Evolutionary conservation across 2,797 vertebrate genomes (phyloP).

Genomic region (Rousettus madagascariensis): DNA sequence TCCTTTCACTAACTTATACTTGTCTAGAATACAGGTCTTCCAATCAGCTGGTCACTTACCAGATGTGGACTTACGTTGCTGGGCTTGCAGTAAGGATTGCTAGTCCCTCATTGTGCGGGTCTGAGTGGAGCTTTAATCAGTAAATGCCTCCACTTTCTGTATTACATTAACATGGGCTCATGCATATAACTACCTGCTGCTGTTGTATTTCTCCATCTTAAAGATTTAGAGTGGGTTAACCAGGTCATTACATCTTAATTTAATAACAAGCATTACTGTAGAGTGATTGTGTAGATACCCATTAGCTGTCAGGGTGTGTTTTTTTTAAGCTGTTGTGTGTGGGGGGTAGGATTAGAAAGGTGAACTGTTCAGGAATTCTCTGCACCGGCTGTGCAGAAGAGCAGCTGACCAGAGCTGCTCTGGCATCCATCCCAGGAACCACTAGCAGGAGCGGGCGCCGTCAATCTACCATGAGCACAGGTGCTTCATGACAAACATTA

Average conservation of each 20-base stretch:
- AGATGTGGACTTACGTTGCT: conserved; percentile 85
- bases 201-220: conserved; percentile 92
- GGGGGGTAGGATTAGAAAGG: conserved; percentile 74
- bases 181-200: conserved; percentile 94
- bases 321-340: conserved; percentile 72
- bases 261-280: conserved; percentile 98
- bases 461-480: conserved; percentile 92
- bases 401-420: conserved; percentile 88
- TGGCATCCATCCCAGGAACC: conserved; percentile 92
- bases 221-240: conserved; percentile 92
- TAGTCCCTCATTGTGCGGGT: conserved; percentile 86
- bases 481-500: conserved; percentile 95
- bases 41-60: conserved; percentile 87
- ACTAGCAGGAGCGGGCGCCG: conserved; percentile 90
- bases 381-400: conserved; percentile 88
- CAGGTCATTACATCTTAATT: conserved; percentile 96
- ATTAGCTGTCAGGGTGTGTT: conserved; percentile 85
- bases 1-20: conserved; percentile 86
- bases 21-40: conserved; percentile 90
- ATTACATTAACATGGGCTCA: conserved; percentile 90
- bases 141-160: conserved; percentile 87
- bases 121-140: conserved; percentile 85
- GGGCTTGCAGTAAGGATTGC: conserved; percentile 85
- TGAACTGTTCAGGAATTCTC: conserved; percentile 90
- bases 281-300: conserved; percentile 93